Percentiles rank a stretch among this genome's conserved stretches.
Evolutionary conservation across 1,140 invertebrate species (phyloP).

Genomic region (Drosophila pandora): DNA sequence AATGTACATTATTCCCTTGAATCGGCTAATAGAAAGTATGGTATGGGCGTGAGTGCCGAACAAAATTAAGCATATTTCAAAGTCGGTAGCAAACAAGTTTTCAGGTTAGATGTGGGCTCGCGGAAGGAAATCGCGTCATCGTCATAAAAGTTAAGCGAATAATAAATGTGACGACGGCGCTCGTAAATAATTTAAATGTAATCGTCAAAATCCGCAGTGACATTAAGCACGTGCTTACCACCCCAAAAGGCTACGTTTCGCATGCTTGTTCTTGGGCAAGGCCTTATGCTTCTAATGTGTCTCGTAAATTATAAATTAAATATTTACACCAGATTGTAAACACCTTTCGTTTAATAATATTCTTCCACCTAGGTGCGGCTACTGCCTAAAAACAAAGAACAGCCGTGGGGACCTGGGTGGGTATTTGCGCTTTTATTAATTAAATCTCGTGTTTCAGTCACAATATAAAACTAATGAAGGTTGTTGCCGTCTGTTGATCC

Average conservation of each 20-base stretch:
- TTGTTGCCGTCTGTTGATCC: too few species aligned
- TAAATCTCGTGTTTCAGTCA: constrained; percentile 64
- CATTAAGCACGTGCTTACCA: constrained; percentile 70
- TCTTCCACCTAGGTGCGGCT: constrained; percentile 62
- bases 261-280: background rate
- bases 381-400: constrained; percentile 23
- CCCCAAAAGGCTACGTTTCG: constrained; percentile 27
- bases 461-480: constrained; percentile 34
- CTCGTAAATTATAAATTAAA: constrained; percentile 77
- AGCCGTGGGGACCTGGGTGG: background rate
- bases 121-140: constrained; percentile 53
- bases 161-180: constrained; percentile 67
- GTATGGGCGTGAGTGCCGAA: too few species aligned
- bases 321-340: constrained; percentile 73
- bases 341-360: constrained; percentile 72
- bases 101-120: constrained; percentile 16
- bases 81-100: background rate
- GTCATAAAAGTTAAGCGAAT: constrained; percentile 77
- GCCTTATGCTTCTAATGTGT: constrained; percentile 44
- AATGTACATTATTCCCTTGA: too few species aligned
- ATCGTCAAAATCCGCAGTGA: constrained; percentile 75
- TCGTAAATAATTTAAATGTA: constrained; percentile 80
- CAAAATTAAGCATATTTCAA: background rate
- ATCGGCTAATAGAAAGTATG: too few species aligned
- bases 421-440: constrained; percentile 38